Evolutionary conservation across 2,797 vertebrate species (phyloP).

Genomic region (Borostomias antarcticus): DNA sequence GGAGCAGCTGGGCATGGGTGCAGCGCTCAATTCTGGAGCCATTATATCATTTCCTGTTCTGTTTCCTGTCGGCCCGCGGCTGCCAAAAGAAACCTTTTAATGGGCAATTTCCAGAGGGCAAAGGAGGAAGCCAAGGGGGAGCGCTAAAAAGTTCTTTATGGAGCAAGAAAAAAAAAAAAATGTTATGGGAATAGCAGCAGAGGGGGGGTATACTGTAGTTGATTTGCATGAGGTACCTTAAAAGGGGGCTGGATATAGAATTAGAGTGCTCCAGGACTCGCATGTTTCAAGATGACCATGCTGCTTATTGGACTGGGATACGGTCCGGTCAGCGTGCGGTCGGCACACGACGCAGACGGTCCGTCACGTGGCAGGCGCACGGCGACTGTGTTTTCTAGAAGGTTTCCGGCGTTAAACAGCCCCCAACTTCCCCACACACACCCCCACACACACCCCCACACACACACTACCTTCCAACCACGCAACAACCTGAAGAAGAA

Average conservation of each 20-base stretch:
- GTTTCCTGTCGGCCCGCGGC: conserved; percentile 77
- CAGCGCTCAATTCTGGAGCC: conserved; percentile 70
- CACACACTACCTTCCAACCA: conserved; percentile 8
- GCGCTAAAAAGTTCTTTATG: conserved; percentile 55
- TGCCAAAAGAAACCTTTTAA: conserved; percentile 79
- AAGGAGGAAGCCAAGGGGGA: conserved; percentile 63
- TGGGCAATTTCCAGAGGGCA: conserved; percentile 75
- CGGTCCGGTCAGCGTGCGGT: background rate
- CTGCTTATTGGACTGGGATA: background rate
- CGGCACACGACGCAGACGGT: background rate
- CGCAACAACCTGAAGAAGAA: background rate
- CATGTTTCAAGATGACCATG: background rate
- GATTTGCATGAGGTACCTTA: conserved; percentile 56
- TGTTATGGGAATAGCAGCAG: conserved; percentile 81
- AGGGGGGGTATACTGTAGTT: conserved; percentile 80
- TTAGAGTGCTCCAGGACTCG: background rate
- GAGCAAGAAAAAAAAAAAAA: conserved; percentile 55
- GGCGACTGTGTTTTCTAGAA: background rate
- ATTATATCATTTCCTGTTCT: conserved; percentile 84
- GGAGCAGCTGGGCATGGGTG: conserved; percentile 75
- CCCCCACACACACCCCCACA: too few relatives aligned
- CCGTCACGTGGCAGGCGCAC: background rate
- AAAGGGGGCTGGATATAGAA: background rate
- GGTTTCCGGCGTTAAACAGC: background rate
- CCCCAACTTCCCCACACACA: background rate